A percentile compares a stretch with the other conserved stretches of the same genome.
phyloP scores from a whole-genome alignment of 1,140 invertebrate genomes.

The Eurosta solidaginis region DNA sequence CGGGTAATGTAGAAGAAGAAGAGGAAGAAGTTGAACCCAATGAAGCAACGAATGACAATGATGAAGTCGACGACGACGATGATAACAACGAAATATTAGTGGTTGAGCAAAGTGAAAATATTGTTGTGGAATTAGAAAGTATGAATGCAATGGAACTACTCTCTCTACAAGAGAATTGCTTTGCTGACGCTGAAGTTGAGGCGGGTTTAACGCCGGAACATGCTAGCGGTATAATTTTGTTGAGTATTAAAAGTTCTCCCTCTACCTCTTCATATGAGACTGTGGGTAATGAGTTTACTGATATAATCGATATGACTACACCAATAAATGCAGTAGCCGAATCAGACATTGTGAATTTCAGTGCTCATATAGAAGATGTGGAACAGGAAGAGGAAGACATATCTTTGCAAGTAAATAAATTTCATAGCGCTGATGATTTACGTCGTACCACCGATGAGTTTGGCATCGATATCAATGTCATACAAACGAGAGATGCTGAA shows the following conservation, averaged over 20 bases:
- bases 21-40: background rate
- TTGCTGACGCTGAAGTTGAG: conserved; percentile 41
- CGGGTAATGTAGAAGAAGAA: conserved; percentile 54
- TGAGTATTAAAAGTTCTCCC: conserved; percentile 58
- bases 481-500: conserved; percentile 15
- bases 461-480: background rate
- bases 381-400: conserved; percentile 29
- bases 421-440: conserved; percentile 51
- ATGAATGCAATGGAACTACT: conserved; percentile 53
- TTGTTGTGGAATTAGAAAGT: conserved; percentile 49
- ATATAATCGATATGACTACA: conserved; percentile 39
- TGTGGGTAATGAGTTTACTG: conserved; percentile 56
- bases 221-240: conserved; percentile 41
- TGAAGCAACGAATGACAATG: conserved; percentile 32
- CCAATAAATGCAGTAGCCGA: conserved; percentile 31
- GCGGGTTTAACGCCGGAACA: conserved; percentile 40
- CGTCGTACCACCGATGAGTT: conserved; percentile 28
- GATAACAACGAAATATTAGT: background rate
- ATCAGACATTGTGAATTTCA: conserved; percentile 30
- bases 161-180: conserved; percentile 53
- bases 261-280: conserved; percentile 59
- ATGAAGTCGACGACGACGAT: background rate
- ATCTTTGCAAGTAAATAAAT: conserved; percentile 41
- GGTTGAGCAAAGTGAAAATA: conserved; percentile 37
- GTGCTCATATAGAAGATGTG: conserved; percentile 33